Percentiles rank a stretch among this genome's conserved stretches.
Conservation (phyloP, 37 sponge, comb jelly and placozoan species). For the Crambe crambe region DNA sequence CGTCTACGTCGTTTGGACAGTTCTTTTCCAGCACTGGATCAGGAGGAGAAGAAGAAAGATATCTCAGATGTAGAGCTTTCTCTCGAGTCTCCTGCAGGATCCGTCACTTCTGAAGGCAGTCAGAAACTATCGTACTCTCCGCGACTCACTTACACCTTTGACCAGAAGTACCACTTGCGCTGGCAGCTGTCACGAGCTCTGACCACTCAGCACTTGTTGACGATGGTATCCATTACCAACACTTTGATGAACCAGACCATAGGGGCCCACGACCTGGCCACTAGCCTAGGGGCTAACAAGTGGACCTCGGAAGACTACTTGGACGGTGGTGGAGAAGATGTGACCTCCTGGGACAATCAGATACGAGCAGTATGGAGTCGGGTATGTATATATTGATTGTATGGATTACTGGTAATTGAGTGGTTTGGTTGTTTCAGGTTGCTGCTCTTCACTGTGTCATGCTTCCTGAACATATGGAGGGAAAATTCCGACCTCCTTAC, state of each 20-base stretch:
- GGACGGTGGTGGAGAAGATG: slow-evolving; percentile 42
- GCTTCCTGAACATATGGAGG: slow-evolving; percentile 89
- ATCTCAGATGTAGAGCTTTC: not conserved
- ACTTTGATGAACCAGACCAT: slow-evolving; percentile 85
- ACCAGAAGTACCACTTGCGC: slow-evolving; percentile 59
- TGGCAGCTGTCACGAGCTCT: slow-evolving; percentile 85
- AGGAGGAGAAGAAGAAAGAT: not conserved
- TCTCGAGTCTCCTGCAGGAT: not conserved
- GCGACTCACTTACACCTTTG: slow-evolving; percentile 7
- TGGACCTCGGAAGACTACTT: slow-evolving; percentile 9
- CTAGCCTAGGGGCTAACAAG: slow-evolving; percentile 11
- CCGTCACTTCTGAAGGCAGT: not conserved
- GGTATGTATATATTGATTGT: slow-evolving; percentile 13
- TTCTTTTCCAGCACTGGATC: not conserved
- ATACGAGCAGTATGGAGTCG: slow-evolving; percentile 90
- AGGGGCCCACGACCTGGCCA: slow-evolving; percentile 67
- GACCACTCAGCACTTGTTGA: slow-evolving; percentile 89
- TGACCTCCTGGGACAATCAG: slow-evolving; percentile 51
- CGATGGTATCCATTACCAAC: slow-evolving; percentile 86
- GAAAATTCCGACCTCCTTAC: slow-evolving; percentile 78
- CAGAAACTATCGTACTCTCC: not conserved
- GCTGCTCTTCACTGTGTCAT: slow-evolving; percentile 95
- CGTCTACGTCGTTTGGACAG: not conserved
- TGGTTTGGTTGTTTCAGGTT: too few relatives aligned
- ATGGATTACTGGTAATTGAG: too few relatives aligned